Conservation (phyloP, 1,140 invertebrate genomes). For the Atopsyche davidsoni region DNA sequence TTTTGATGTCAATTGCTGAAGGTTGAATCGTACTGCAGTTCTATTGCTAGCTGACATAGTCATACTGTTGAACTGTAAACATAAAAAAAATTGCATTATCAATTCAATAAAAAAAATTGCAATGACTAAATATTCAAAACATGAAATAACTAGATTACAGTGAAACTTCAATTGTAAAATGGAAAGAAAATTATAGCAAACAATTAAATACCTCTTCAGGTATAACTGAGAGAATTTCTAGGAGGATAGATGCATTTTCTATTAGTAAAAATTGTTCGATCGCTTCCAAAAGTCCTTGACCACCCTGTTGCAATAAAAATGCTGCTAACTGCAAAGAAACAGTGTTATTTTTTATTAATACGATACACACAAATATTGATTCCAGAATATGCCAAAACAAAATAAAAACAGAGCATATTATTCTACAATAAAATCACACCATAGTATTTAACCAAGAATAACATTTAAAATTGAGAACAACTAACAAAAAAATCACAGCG, state of each 20-base stretch:
- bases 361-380: too few relatives aligned
- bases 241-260: constrained; percentile 51
- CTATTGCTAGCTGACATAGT: constrained; percentile 42
- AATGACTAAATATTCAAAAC: too few relatives aligned
- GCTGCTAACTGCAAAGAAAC: constrained; percentile 39
- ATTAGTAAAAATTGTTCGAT: constrained; percentile 39
- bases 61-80: constrained; percentile 45
- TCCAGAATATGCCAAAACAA: too few relatives aligned
- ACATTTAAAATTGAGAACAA: too few relatives aligned
- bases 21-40: constrained; percentile 34
- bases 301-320: constrained; percentile 44
- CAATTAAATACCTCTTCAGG: constrained; percentile 66
- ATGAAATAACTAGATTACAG: constrained; percentile 7
- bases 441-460: too few relatives aligned
- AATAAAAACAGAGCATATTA: too few relatives aligned
- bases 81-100: too few relatives aligned
- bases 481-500: not conserved
- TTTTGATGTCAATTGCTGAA: constrained; percentile 36
- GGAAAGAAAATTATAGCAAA: constrained; percentile 5
- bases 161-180: constrained; percentile 1
- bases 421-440: too few relatives aligned
- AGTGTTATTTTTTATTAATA: too few relatives aligned
- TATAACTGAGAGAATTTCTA: constrained; percentile 71
- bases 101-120: too few relatives aligned
- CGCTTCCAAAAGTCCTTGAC: constrained; percentile 38